phyloP scores from a whole-genome alignment of 2,113 vertebrate species.

The Entomyzon cyanotis region DNA sequence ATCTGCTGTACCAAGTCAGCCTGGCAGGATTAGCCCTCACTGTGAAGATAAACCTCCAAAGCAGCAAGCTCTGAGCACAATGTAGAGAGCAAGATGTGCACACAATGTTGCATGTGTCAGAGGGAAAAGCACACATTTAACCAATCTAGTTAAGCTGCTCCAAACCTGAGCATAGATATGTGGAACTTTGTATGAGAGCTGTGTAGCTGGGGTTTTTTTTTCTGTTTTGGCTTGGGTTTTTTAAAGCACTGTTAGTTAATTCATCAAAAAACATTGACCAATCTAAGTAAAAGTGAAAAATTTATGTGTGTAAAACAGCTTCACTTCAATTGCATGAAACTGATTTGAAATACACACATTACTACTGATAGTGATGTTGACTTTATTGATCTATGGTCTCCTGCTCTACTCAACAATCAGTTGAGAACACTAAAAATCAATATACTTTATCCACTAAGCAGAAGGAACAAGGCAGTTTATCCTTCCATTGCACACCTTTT shows the following conservation, averaged over 20 bases:
- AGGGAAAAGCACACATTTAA: not conserved
- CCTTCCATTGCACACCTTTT: not conserved
- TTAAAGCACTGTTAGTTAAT: not conserved
- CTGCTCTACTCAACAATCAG: not conserved
- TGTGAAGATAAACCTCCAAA: not conserved
- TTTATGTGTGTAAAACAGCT: not conserved
- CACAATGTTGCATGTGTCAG: not conserved
- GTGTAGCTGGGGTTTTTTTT: rapidly evolving
- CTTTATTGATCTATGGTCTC: not conserved
- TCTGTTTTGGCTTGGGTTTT: not conserved
- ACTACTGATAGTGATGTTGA: not conserved
- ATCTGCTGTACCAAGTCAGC: not conserved
- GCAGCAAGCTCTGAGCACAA: not conserved
- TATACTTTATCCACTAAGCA: not conserved
- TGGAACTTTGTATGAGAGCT: not conserved
- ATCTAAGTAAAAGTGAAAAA: not conserved
- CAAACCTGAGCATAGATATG: not conserved
- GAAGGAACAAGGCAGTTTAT: not conserved
- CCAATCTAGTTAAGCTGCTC: not conserved
- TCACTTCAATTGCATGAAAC: not conserved
- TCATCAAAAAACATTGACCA: not conserved
- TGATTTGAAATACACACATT: not conserved
- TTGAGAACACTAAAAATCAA: not conserved
- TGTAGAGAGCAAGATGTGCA: not conserved
- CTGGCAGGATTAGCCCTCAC: not conserved